Evolutionary conservation across 2,797 vertebrate species (phyloP), one percentile per base, ranked within the genome.

Genomic region (Sandelia bainsii): DNA sequence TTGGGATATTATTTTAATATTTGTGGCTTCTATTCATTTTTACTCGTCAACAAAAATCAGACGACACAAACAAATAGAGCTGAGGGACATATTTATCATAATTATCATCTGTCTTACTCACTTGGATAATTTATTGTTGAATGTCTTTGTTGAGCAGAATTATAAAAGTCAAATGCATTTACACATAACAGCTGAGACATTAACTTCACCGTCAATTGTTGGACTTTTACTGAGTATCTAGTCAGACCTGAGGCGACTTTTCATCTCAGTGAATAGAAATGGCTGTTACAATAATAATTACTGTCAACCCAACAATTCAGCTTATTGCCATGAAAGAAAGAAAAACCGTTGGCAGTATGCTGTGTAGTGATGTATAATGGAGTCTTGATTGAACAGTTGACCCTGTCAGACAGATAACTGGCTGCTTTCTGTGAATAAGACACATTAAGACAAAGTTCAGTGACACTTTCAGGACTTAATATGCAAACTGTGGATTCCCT

Each of bases 401-500:
- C 54, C 6, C 49, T 52, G 46, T 77, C 58, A 27, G 42, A 52
- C 48, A 22, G 37, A 11, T 27, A 46, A 20, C 29, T 34, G 60
- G 72, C 62, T 42, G 42, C 65, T 66, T 37, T 64, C 60, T 56
- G 23, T 20, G 62, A 51, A 56, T 19, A 62, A 34, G 57, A 64
- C 46, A 8, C 63, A 23, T 58, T 50, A 32, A 17, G 76, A 70
- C 51, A 62, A 60, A 65, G 67, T 52, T 65, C 45, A 19, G 48
- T 27, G 73, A 72, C 37, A 60, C 52, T 22, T 37, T 34, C 49
- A 61, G 73, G 9, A 25, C 20, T 69, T 45, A 59, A 79, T 80
- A 68, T 83, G 63, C 71, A 80, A 62, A 72, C 53, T 32, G 20
- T 62, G 59, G 22, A 56, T 77, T 77, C 50, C 44, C n/a, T 48